These are phyloP conservation scores for Acipenser transmontanus DNA, from an alignment of 2,797 vertebrate species.

Conservation along the genomic window DNA sequence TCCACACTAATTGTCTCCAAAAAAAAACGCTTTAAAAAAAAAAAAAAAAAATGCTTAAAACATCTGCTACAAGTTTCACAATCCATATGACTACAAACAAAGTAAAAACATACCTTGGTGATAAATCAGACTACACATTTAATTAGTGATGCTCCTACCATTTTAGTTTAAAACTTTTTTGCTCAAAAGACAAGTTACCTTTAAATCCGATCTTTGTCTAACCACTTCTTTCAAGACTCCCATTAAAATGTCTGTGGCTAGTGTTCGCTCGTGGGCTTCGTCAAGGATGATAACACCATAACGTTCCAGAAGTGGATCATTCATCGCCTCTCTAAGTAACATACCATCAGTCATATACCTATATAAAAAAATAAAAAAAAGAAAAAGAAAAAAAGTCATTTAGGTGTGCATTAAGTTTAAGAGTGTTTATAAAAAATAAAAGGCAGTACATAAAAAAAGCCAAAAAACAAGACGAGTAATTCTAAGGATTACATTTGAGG, in stretches of 20 bases:
- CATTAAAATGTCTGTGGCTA: conserved; percentile 96
- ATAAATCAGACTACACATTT: too few species aligned
- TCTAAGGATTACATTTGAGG: too few species aligned
- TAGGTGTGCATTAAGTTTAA: too few species aligned
- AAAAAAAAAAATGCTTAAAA: background rate
- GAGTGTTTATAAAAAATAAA: too few species aligned
- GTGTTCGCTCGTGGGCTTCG: conserved; percentile 89
- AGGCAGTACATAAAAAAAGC: too few species aligned
- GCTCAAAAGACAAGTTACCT: conserved; percentile 56
- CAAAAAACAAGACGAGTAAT: too few species aligned
- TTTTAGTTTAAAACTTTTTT: too few species aligned
- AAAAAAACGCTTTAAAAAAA: conserved; percentile 15
- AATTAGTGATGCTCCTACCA: too few species aligned
- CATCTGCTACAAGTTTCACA: background rate
- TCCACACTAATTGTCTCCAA: conserved; percentile 25
- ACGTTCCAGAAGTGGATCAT: conserved; percentile 88
- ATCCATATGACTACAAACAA: too few species aligned
- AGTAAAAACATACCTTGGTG: too few species aligned
- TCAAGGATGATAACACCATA: conserved; percentile 94
- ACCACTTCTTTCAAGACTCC: conserved; percentile 93
- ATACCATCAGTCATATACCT: conserved; percentile 97
- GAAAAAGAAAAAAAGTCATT: too few species aligned
- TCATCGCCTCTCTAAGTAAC: conserved; percentile 95
- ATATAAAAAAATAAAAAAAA: too few species aligned
- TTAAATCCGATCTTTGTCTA: conserved; percentile 84